These are phyloP conservation scores for Aricia artaxerxes DNA, from an alignment of 2,888 invertebrate species.

Conservation along the genomic window DNA sequence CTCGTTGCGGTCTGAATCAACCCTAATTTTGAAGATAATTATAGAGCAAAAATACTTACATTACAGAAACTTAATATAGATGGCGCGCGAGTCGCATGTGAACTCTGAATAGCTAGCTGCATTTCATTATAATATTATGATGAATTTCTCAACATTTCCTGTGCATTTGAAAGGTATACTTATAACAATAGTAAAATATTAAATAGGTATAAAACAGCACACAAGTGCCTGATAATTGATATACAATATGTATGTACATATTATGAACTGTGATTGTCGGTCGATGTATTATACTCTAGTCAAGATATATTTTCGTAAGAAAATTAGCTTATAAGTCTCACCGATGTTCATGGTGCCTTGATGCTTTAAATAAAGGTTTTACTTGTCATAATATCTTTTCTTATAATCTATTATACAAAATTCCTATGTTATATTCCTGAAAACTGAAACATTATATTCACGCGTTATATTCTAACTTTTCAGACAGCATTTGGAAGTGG, in stretches of 20 bases:
- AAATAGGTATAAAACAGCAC: neutral
- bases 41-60: neutral
- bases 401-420: neutral
- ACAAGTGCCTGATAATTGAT: constrained; percentile 24
- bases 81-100: neutral
- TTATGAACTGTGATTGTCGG: constrained; percentile 36
- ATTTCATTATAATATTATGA: neutral
- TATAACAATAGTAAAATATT: neutral
- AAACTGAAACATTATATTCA: too few species aligned
- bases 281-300: constrained; percentile 28
- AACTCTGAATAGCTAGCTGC: too few species aligned
- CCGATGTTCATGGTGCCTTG: constrained; percentile 43
- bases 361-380: constrained; percentile 42
- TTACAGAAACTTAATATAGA: neutral
- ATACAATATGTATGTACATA: neutral
- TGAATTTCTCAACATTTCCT: neutral
- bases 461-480: too few species aligned
- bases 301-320: constrained; percentile 29
- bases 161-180: neutral
- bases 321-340: constrained; percentile 35
- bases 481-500: too few species aligned
- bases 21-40: neutral
- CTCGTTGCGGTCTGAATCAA: too few species aligned
- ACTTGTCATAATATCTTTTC: constrained; percentile 21
- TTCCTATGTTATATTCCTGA: too few species aligned